These are phyloP conservation scores for Drosophila navojoa DNA, from an alignment of 1,140 invertebrate genomes.

Conservation along the genomic window DNA sequence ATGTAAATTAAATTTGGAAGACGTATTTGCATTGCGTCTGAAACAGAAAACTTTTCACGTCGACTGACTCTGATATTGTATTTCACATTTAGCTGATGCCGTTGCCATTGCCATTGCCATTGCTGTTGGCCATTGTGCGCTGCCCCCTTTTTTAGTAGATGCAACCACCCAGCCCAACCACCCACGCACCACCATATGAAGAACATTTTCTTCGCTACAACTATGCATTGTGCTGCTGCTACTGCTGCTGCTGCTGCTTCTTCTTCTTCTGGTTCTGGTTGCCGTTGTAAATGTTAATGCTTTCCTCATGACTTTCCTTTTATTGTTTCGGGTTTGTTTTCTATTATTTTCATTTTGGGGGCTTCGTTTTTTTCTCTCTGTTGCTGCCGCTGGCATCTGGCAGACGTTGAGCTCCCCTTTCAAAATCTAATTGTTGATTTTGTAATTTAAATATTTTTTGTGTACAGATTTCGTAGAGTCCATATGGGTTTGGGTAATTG, in stretches of 20 bases:
- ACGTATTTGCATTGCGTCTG: slow-evolving; percentile 68
- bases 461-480: slow-evolving; percentile 12
- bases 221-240: slow-evolving; percentile 45
- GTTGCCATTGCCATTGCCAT: slow-evolving; percentile 18
- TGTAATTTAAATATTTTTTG: slow-evolving; percentile 75
- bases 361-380: slow-evolving; percentile 32
- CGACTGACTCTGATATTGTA: slow-evolving; percentile 57
- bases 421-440: slow-evolving; percentile 78
- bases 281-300: slow-evolving; percentile 53
- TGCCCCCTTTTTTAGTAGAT: slow-evolving; percentile 8
- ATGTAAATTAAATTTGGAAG: slow-evolving; percentile 67
- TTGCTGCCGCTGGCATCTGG: slow-evolving; percentile 55
- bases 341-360: not conserved
- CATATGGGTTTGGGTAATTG: slow-evolving; percentile 66
- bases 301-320: slow-evolving; percentile 65
- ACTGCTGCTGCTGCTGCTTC: not conserved
- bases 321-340: slow-evolving; percentile 41
- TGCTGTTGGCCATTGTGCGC: slow-evolving; percentile 44
- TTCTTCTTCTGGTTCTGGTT: slow-evolving; percentile 11
- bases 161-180: slow-evolving; percentile 6
- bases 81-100: slow-evolving; percentile 53
- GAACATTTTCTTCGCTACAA: slow-evolving; percentile 52
- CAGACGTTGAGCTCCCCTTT: slow-evolving; percentile 44
- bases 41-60: slow-evolving; percentile 66
- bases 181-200: slow-evolving; percentile 35